Percentiles rank a stretch among this genome's conserved stretches.
These are phyloP conservation scores for Gari tellinella DNA, from an alignment of 2,888 invertebrate genomes.

Conservation along the genomic window DNA sequence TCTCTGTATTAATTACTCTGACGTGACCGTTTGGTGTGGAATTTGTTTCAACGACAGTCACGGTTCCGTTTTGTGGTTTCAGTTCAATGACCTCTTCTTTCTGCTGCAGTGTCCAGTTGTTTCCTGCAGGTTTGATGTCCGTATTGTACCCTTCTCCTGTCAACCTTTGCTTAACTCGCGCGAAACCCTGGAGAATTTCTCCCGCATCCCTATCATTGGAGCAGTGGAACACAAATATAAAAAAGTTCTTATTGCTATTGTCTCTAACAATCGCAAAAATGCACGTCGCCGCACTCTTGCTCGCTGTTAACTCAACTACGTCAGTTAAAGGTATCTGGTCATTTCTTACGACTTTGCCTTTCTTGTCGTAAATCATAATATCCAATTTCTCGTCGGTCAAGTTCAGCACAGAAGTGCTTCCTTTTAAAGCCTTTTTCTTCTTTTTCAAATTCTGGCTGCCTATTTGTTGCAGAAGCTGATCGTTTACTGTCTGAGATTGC, in stretches of 20 bases:
- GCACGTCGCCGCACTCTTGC: conserved; percentile 55
- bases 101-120: conserved; percentile 52
- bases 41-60: background rate
- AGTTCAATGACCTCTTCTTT: background rate
- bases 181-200: conserved; percentile 53
- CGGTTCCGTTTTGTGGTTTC: background rate
- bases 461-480: conserved; percentile 61
- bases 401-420: conserved; percentile 56
- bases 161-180: conserved; percentile 35
- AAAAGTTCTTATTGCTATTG: conserved; percentile 45
- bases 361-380: conserved; percentile 48
- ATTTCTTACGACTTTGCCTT: conserved; percentile 35
- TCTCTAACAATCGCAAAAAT: conserved; percentile 66
- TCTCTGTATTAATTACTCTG: background rate
- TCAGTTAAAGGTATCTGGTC: conserved; percentile 57
- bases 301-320: conserved; percentile 66
- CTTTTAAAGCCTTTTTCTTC: conserved; percentile 32
- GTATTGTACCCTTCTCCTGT: conserved; percentile 56
- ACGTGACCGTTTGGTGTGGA: background rate
- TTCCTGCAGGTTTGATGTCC: conserved; percentile 46
- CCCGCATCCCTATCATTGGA: conserved; percentile 56
- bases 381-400: conserved; percentile 59
- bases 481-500: conserved; percentile 63
- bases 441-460: conserved; percentile 52
- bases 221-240: conserved; percentile 66